These are phyloP conservation scores for Allolobophora icterica DNA, from an alignment of 2,888 invertebrate genomes.

Conservation along the genomic window DNA sequence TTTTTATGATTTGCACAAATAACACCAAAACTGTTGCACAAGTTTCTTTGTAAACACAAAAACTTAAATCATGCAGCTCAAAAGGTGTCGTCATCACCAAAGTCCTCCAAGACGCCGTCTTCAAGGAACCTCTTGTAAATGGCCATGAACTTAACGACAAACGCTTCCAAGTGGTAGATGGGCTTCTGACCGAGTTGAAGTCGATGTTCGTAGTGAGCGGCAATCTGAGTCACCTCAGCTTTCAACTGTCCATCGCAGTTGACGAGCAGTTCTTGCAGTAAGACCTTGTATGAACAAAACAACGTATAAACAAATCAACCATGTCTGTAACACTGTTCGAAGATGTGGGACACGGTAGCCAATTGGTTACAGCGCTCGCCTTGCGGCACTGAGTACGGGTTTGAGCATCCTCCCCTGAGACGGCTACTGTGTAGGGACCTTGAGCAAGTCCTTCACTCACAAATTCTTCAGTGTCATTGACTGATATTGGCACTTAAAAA, in stretches of 20 bases:
- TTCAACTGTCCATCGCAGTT: constrained; percentile 91
- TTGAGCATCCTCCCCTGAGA: no score
- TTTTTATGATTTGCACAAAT: background rate
- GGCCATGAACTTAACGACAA: constrained; percentile 94
- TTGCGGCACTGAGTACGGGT: no score
- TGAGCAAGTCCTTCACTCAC: no score
- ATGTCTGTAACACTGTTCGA: no score
- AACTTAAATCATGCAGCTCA: background rate
- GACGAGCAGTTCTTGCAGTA: constrained; percentile 81
- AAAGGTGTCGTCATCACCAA: constrained; percentile 34
- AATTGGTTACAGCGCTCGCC: no score
- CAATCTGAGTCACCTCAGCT: constrained; percentile 81
- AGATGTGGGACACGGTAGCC: no score
- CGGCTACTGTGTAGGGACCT: no score
- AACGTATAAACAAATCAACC: background rate
- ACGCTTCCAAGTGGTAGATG: constrained; percentile 96
- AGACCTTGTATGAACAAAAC: constrained; percentile 67
- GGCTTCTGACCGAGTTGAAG: constrained; percentile 90
- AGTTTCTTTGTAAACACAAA: background rate
- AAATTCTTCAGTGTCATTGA: no score
- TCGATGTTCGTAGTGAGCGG: constrained; percentile 89
- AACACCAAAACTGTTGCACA: background rate
- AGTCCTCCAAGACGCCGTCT: constrained; percentile 66
- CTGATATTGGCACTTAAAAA: no score
- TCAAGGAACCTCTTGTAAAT: constrained; percentile 88